Evolutionary conservation across 2,888 invertebrate genomes (phyloP).

Genomic region (Cryptophagus acutangulus): DNA sequence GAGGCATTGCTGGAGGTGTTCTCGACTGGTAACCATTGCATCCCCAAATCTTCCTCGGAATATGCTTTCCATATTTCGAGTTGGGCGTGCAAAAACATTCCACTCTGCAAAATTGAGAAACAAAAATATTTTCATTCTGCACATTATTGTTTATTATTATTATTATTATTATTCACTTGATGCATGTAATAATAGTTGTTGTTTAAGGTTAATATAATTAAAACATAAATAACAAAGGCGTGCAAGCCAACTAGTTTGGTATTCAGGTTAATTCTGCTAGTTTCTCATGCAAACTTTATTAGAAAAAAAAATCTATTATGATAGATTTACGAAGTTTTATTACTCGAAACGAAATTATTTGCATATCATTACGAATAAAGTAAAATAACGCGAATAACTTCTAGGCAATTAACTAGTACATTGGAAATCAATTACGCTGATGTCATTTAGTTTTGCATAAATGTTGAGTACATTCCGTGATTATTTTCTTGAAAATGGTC

Average conservation of each 20-base stretch:
- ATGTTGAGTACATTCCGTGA: slow-evolving; percentile 31
- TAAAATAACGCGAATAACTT: neutral
- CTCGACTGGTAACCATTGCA: slow-evolving; percentile 49
- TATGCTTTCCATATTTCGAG: slow-evolving; percentile 90
- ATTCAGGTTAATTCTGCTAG: slow-evolving; percentile 14
- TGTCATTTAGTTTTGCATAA: too few relatives aligned
- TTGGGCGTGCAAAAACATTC: slow-evolving; percentile 80
- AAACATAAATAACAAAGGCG: slow-evolving; percentile 9
- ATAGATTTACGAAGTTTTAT: too few relatives aligned
- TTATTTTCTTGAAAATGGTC: slow-evolving; percentile 24
- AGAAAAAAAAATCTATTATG: neutral
- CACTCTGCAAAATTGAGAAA: slow-evolving; percentile 55
- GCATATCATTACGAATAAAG: neutral
- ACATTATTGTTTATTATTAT: neutral
- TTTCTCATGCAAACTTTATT: slow-evolving; percentile 6
- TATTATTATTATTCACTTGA: neutral
- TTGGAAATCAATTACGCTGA: too few relatives aligned
- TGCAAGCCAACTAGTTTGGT: slow-evolving; percentile 5
- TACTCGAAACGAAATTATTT: too few relatives aligned
- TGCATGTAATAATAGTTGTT: too few relatives aligned
- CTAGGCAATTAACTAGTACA: too few relatives aligned
- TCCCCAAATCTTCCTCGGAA: slow-evolving; percentile 50
- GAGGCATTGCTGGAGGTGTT: slow-evolving; percentile 48
- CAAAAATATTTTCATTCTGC: neutral
- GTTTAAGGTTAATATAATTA: neutral